These are phyloP conservation scores for Elephas maximus DNA, from an alignment of 2,113 vertebrate genomes.

Conservation along the genomic window DNA sequence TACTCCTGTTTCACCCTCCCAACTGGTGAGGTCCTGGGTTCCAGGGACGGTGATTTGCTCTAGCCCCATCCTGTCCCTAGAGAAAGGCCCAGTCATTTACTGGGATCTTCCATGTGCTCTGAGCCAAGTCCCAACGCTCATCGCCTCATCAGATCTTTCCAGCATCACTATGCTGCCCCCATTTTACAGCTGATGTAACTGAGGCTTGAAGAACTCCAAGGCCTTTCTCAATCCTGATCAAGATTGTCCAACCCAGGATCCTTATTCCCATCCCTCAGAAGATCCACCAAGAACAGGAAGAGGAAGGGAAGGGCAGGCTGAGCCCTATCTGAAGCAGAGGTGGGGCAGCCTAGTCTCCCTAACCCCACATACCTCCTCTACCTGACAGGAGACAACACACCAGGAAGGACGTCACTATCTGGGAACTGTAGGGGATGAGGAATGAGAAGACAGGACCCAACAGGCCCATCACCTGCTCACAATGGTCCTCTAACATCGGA, in stretches of 20 bases:
- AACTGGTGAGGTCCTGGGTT: background rate
- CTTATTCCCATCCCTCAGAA: background rate
- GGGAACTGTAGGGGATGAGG: background rate
- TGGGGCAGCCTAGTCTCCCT: background rate
- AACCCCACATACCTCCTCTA: background rate
- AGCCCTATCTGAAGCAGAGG: background rate
- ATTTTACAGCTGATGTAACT: background rate
- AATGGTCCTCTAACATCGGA: background rate
- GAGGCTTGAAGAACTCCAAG: background rate
- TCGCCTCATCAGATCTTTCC: background rate
- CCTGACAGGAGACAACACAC: background rate
- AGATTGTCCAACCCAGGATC: background rate
- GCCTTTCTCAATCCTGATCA: background rate
- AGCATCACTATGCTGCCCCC: background rate
- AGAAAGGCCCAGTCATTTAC: background rate
- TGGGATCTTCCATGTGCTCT: background rate
- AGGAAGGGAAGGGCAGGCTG: background rate
- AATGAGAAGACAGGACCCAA: background rate
- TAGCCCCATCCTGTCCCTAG: background rate
- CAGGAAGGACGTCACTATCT: background rate
- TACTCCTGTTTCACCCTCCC: background rate
- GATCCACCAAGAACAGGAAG: background rate
- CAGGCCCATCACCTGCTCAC: background rate
- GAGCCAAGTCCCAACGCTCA: background rate
- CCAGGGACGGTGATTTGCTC: background rate